These are phyloP conservation scores for Pogonophryne albipinna DNA, from an alignment of 2,797 vertebrate species.

Conservation along the genomic window DNA sequence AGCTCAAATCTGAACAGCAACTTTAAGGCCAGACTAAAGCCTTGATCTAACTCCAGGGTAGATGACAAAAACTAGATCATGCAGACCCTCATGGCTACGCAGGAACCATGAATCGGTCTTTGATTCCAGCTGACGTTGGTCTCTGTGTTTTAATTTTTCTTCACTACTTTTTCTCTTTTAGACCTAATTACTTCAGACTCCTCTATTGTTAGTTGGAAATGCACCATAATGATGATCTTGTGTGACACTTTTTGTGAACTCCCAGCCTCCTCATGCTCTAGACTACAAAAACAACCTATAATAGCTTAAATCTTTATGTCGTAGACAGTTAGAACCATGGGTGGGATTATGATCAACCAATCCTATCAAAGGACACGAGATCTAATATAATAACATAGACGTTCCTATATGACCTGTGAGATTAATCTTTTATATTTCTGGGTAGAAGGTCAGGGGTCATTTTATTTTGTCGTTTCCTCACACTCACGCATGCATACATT, in stretches of 20 bases:
- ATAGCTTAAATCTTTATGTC: slow-evolving; percentile 17
- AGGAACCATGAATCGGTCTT: neutral
- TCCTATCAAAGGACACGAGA: slow-evolving; percentile 32
- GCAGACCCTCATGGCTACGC: neutral
- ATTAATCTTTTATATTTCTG: slow-evolving; percentile 61
- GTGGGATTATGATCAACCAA: slow-evolving; percentile 13
- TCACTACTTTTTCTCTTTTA: neutral
- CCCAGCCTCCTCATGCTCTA: neutral
- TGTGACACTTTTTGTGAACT: slow-evolving; percentile 12
- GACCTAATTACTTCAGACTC: neutral
- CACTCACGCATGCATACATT: slow-evolving; percentile 35
- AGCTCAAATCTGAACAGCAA: neutral
- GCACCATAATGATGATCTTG: neutral
- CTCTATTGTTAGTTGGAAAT: neutral
- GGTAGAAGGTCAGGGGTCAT: slow-evolving; percentile 72
- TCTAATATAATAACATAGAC: neutral
- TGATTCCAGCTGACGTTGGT: neutral
- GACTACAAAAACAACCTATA: slow-evolving; percentile 7
- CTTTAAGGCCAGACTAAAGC: neutral
- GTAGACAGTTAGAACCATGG: neutral
- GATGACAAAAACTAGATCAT: neutral
- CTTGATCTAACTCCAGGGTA: neutral
- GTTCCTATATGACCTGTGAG: slow-evolving; percentile 41
- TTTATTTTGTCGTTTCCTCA: slow-evolving; percentile 48
- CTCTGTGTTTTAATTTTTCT: neutral